Conservation (phyloP, 1,140 invertebrate species). For the Harlomillsia oculata region DNA sequence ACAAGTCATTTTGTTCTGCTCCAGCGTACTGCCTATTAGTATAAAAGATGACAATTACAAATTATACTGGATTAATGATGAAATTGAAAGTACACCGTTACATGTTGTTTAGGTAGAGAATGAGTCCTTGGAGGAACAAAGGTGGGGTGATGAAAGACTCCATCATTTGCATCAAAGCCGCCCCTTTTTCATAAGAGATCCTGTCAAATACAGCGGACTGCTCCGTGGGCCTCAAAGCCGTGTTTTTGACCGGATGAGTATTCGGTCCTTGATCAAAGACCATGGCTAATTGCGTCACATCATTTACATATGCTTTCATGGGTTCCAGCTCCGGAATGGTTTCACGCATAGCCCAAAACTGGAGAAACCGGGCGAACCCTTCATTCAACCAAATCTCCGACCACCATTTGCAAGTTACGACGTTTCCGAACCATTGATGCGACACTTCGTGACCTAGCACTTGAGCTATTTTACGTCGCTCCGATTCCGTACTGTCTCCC, state of each 20-base stretch:
- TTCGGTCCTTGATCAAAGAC: background rate
- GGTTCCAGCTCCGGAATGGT: background rate
- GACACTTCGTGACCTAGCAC: slow-evolving; percentile 3
- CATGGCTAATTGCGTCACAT: background rate
- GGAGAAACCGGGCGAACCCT: slow-evolving; percentile 16
- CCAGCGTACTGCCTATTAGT: slow-evolving; percentile 49
- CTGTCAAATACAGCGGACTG: background rate
- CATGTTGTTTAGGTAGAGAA: slow-evolving; percentile 34
- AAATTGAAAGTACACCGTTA: slow-evolving; percentile 16
- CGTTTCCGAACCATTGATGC: slow-evolving; percentile 53
- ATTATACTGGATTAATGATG: background rate
- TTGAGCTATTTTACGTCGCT: background rate
- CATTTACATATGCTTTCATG: background rate
- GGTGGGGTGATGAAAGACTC: background rate
- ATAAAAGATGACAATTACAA: background rate
- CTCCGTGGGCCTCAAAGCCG: background rate
- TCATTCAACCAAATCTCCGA: slow-evolving; percentile 39
- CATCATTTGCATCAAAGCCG: background rate
- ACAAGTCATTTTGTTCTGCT: slow-evolving; percentile 61
- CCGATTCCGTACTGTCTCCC: background rate
- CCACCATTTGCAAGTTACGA: slow-evolving; percentile 43
- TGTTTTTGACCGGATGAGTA: background rate
- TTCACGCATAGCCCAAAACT: background rate
- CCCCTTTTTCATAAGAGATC: background rate
- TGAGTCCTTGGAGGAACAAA: slow-evolving; percentile 1